phyloP scores from a whole-genome alignment of 2,888 invertebrate species.

The Lycocerus yunnanus region DNA sequence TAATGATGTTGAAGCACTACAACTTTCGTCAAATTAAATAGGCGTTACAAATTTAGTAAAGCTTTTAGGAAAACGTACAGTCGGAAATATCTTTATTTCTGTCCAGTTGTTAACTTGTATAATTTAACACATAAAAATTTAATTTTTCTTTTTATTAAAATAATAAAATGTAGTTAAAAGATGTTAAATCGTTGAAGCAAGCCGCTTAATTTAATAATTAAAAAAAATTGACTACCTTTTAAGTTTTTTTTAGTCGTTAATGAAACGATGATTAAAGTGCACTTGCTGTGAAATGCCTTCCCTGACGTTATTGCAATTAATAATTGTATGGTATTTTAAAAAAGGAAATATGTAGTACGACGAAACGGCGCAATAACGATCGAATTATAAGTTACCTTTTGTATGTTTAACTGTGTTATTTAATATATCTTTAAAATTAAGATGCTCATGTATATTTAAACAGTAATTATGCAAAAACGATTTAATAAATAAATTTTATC shows the following conservation, averaged over 20 bases:
- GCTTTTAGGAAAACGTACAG: not conserved
- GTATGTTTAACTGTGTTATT: not conserved
- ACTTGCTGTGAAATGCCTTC: not conserved
- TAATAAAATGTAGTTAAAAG: not conserved
- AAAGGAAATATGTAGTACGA: not conserved
- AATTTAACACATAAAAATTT: not conserved
- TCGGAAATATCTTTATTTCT: not conserved
- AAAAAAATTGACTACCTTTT: not conserved
- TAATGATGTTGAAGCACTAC: not conserved
- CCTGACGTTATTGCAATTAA: not conserved
- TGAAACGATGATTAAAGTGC: not conserved
- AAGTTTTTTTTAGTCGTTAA: not conserved
- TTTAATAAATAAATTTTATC: no score
- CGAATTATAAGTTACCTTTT: not conserved
- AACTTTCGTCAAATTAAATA: not conserved
- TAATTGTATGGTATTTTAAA: not conserved
- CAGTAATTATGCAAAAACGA: not conserved
- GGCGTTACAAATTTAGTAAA: not conserved
- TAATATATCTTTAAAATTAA: not conserved
- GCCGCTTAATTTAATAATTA: not conserved
- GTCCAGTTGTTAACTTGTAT: not conserved
- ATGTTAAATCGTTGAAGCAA: not conserved
- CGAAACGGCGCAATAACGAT: not conserved
- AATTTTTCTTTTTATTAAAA: not conserved
- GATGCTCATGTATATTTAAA: not conserved